These are phyloP conservation scores for Mactra quadrangularis DNA, from an alignment of 1,140 invertebrate species.

Conservation along the genomic window DNA sequence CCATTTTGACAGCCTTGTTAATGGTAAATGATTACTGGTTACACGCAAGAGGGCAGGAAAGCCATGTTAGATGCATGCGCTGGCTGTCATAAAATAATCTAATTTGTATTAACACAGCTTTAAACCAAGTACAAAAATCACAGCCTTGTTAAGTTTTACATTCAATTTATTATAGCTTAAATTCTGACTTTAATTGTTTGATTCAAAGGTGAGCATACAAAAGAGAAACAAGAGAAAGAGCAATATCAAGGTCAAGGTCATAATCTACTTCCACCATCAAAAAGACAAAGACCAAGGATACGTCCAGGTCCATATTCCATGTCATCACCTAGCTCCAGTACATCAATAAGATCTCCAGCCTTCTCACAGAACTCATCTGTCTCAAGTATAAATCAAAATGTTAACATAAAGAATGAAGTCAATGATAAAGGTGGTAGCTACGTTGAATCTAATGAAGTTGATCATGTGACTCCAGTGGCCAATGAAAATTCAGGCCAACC, in stretches of 20 bases:
- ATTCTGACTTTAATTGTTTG: not conserved
- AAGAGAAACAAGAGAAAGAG: slow-evolving; percentile 22
- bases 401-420: not conserved
- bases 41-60: too few species aligned
- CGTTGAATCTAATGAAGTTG: not conserved
- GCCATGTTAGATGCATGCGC: too few species aligned
- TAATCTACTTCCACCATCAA: slow-evolving; percentile 20
- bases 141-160: not conserved
- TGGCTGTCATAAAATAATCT: too few species aligned
- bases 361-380: slow-evolving; percentile 2
- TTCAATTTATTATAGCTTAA: not conserved
- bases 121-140: not conserved
- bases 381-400: slow-evolving; percentile 10
- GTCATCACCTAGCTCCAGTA: not conserved
- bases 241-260: slow-evolving; percentile 13
- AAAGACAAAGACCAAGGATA: slow-evolving; percentile 22
- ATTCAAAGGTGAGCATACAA: slow-evolving; percentile 31
- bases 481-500: slow-evolving; percentile 16
- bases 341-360: slow-evolving; percentile 1
- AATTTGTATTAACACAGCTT: too few species aligned
- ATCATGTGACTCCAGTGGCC: not conserved
- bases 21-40: too few species aligned
- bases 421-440: not conserved
- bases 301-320: slow-evolving; percentile 43
- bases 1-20: too few species aligned